phyloP scores from a whole-genome alignment of 2,888 invertebrate genomes.

The Pollenia angustigena region DNA sequence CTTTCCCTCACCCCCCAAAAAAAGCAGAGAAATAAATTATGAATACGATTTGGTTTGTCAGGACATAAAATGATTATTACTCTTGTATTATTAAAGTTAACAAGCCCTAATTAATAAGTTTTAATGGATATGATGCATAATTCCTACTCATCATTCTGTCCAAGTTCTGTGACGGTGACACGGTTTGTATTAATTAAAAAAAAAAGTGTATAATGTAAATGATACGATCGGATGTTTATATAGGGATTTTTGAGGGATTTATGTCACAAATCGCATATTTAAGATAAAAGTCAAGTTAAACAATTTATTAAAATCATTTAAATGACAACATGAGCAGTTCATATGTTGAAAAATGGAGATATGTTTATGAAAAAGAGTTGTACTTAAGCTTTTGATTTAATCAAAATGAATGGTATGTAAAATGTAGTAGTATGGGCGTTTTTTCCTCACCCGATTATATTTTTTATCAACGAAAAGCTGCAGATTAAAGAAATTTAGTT shows the following conservation, averaged over 20 bases:
- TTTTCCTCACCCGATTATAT: too few relatives aligned
- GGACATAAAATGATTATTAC: slow-evolving; percentile 49
- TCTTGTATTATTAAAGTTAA: slow-evolving; percentile 64
- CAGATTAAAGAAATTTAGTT: too few relatives aligned
- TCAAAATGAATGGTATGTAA: too few relatives aligned
- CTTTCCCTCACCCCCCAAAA: neutral
- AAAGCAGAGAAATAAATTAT: slow-evolving; percentile 21
- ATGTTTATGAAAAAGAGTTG: too few relatives aligned
- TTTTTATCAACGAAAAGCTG: too few relatives aligned
- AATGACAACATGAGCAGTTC: too few relatives aligned
- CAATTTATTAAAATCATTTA: too few relatives aligned
- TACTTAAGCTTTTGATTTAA: too few relatives aligned
- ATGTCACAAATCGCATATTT: slow-evolving; percentile 15
- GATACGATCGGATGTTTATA: slow-evolving; percentile 17
- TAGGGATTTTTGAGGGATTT: slow-evolving; percentile 30
- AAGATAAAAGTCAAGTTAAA: too few relatives aligned
- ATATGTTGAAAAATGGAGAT: too few relatives aligned
- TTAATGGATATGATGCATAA: slow-evolving; percentile 82
- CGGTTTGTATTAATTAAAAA: slow-evolving; percentile 9
- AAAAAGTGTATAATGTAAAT: neutral
- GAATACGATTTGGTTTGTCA: slow-evolving; percentile 57
- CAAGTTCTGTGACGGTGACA: slow-evolving; percentile 46
- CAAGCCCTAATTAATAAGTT: slow-evolving; percentile 81
- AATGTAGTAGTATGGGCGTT: too few relatives aligned
- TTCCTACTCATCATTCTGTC: slow-evolving; percentile 75